Percentiles rank a stretch among this genome's conserved stretches.
phyloP scores from a whole-genome alignment of 2,888 invertebrate species.

The Sesia bembeciformis region DNA sequence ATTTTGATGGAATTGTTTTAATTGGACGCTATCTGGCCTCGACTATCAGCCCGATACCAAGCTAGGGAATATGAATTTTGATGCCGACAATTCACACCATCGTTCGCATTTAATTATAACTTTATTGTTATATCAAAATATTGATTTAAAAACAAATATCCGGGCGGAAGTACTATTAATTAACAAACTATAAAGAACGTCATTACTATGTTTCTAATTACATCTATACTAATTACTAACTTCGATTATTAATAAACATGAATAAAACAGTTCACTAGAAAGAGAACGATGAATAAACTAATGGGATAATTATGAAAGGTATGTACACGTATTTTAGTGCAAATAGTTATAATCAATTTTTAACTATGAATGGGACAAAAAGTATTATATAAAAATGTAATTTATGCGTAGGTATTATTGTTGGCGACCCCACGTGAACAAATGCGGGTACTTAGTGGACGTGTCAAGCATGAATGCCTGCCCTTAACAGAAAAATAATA shows the following conservation, averaged over 20 bases:
- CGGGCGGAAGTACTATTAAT: constrained; percentile 33
- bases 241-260: no score
- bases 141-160: constrained; percentile 54
- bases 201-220: no score
- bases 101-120: constrained; percentile 43
- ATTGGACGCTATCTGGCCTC: constrained; percentile 63
- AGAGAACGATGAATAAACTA: no score
- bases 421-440: neutral
- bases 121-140: constrained; percentile 18
- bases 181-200: constrained; percentile 8
- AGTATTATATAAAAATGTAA: no score
- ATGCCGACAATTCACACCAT: constrained; percentile 54
- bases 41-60: constrained; percentile 56
- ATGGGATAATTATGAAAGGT: no score
- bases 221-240: no score
- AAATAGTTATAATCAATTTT: no score
- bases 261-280: no score
- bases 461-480: neutral
- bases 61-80: constrained; percentile 61
- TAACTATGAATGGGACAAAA: no score
- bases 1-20: constrained; percentile 74
- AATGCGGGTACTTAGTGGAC: neutral
- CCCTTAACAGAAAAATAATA: neutral
- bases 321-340: no score
- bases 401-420: no score